phyloP scores from a whole-genome alignment of 2,113 vertebrate genomes.

The Ochotona curzoniae region DNA sequence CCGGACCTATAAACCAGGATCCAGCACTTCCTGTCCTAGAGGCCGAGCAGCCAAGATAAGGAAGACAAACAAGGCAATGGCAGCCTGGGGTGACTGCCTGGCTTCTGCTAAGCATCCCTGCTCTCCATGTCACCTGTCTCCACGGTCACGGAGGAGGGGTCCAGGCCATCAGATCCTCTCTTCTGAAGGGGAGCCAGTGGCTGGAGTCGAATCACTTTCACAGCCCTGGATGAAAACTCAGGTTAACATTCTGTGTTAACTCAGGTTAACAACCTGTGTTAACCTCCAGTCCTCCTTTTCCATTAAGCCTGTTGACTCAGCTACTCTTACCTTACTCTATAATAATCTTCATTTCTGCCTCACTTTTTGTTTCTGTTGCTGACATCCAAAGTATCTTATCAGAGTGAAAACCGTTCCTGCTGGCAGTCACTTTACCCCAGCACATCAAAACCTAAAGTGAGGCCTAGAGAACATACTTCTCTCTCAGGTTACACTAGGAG shows the following conservation, averaged over 20 bases:
- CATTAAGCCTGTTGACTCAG: neutral
- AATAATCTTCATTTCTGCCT: neutral
- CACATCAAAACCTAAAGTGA: neutral
- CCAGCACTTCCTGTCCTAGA: neutral
- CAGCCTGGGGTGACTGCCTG: accelerated
- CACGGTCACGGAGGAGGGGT: neutral
- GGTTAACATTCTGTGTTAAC: neutral
- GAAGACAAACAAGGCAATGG: neutral
- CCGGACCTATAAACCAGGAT: neutral
- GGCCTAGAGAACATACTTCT: neutral
- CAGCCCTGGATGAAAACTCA: neutral
- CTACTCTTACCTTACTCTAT: neutral
- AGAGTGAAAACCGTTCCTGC: neutral
- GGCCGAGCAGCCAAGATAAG: neutral
- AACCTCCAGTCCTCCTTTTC: neutral
- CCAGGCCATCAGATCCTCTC: neutral
- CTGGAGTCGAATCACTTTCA: neutral
- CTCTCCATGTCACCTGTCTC: neutral
- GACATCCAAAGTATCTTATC: neutral
- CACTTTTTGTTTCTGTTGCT: neutral
- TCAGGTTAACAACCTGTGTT: too few species aligned
- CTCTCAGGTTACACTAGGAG: neutral
- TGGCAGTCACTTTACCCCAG: neutral
- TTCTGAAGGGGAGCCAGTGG: neutral
- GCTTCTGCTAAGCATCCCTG: neutral